Evolutionary conservation across 2,113 vertebrate species (phyloP).

Genomic region (Cairina moschata): DNA sequence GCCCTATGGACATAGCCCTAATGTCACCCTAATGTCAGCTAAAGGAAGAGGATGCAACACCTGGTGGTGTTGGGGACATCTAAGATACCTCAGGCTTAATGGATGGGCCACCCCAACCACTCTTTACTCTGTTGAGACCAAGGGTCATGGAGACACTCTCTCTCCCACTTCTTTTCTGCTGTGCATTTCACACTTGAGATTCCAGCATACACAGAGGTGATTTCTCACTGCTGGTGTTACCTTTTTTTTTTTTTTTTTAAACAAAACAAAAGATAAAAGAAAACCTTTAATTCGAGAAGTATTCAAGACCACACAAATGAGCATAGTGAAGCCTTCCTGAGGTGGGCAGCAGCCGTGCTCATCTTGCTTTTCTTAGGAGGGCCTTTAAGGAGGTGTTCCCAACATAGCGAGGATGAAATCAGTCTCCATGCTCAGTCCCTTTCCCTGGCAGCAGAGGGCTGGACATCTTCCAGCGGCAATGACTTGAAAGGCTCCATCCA

Average conservation of each 20-base stretch:
- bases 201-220: neutral
- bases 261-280: neutral
- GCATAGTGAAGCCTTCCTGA: neutral
- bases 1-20: fast-evolving
- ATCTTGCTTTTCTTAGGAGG: neutral
- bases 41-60: neutral
- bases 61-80: fast-evolving
- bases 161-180: neutral
- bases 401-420: neutral
- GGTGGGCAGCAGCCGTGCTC: neutral
- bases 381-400: neutral
- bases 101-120: neutral
- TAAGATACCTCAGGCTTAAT: neutral
- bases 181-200: neutral
- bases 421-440: neutral
- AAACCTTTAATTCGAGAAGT: neutral
- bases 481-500: neutral
- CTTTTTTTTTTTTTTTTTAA: no score
- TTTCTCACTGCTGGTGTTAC: neutral
- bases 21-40: no score
- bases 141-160: neutral
- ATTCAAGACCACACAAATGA: neutral
- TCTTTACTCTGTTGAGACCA: neutral
- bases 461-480: neutral
- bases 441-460: neutral